Evolutionary conservation across 2,888 invertebrate species (phyloP).

Genomic region (Caenorhabditis macrosperma): DNA sequence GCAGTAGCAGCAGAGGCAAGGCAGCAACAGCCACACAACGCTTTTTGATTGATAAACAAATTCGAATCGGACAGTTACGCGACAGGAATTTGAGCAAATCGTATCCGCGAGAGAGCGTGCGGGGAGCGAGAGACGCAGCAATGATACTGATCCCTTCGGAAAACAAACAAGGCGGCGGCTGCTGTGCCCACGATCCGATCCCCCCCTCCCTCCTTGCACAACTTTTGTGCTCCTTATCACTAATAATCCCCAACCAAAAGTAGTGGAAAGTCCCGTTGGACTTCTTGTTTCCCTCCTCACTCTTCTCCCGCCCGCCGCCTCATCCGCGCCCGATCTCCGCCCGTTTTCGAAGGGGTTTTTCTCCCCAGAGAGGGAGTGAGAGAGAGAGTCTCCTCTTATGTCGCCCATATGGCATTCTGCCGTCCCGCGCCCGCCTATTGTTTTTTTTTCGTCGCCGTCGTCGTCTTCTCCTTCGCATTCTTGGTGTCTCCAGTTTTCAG

Average conservation of each 20-base stretch:
- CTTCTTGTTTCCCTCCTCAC: slow-evolving; percentile 6
- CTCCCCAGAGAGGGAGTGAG: slow-evolving; percentile 31
- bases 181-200: slow-evolving; percentile 22
- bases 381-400: too few species aligned
- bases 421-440: slow-evolving; percentile 43
- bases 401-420: slow-evolving; percentile 48
- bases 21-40: background rate
- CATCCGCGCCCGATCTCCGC: slow-evolving; percentile 1
- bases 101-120: slow-evolving; percentile 26
- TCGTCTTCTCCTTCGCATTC: slow-evolving; percentile 12
- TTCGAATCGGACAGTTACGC: slow-evolving; percentile 47
- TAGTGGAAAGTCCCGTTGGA: slow-evolving; percentile 10
- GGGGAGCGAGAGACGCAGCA: slow-evolving; percentile 14
- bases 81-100: slow-evolving; percentile 54
- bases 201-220: slow-evolving; percentile 15
- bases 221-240: slow-evolving; percentile 7
- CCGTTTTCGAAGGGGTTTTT: slow-evolving; percentile 2
- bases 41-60: slow-evolving; percentile 53
- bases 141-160: slow-evolving; percentile 50
- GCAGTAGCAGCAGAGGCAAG: too few species aligned
- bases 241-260: slow-evolving; percentile 4
- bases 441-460: slow-evolving; percentile 37
- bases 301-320: too few species aligned
- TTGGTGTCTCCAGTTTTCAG: slow-evolving; percentile 53
- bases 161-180: slow-evolving; percentile 44